Conservation (phyloP, 1,140 invertebrate species). For the Drosophila nebulosa region DNA sequence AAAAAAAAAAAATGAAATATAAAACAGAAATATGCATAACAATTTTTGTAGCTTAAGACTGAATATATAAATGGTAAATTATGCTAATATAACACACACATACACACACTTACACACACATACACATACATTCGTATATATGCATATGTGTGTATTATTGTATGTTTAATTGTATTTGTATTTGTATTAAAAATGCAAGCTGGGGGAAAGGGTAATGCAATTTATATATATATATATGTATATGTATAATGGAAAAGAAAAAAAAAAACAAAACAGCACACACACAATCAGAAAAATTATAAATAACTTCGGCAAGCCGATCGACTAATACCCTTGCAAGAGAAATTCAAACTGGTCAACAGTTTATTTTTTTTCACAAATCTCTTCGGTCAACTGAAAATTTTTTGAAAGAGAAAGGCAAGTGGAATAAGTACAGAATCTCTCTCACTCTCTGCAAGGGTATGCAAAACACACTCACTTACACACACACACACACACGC, state of each 20-base stretch:
- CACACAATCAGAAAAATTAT: slow-evolving; percentile 11
- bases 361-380: too few relatives aligned
- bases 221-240: slow-evolving; percentile 44
- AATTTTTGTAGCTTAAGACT: slow-evolving; percentile 79
- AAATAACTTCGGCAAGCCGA: slow-evolving; percentile 22
- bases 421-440: too few relatives aligned
- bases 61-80: slow-evolving; percentile 76
- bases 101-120: background rate
- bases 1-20: slow-evolving; percentile 17
- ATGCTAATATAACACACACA: slow-evolving; percentile 56
- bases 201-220: slow-evolving; percentile 76
- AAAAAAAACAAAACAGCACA: slow-evolving; percentile 4
- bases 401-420: too few relatives aligned
- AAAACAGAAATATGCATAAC: slow-evolving; percentile 75
- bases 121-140: slow-evolving; percentile 12
- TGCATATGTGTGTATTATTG: slow-evolving; percentile 25
- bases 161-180: slow-evolving; percentile 61
- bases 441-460: background rate
- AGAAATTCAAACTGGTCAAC: too few relatives aligned
- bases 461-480: background rate
- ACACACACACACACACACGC: slow-evolving; percentile 23
- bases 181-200: slow-evolving; percentile 69
- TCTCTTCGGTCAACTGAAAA: too few relatives aligned
- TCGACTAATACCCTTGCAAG: background rate
- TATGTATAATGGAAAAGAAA: slow-evolving; percentile 11